Percentiles rank a stretch among this genome's conserved stretches.
Conservation (phyloP, 2,113 vertebrate species). For the Myanophis thanlyinensis region DNA sequence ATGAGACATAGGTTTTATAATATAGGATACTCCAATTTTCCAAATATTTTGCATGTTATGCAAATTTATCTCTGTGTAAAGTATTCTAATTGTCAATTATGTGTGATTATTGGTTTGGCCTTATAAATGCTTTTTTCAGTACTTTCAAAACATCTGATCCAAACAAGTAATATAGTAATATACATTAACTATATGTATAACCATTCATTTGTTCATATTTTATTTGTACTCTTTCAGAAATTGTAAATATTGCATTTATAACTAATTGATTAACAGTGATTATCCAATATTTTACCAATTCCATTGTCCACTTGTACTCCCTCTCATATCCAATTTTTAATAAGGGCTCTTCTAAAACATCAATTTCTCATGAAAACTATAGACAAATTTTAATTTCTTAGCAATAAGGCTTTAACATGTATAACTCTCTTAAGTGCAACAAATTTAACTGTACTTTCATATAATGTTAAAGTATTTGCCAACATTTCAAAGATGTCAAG, state of each 20-base stretch:
- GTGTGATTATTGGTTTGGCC: neutral
- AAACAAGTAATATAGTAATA: neutral
- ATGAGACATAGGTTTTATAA: neutral
- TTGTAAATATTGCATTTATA: neutral
- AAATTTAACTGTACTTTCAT: neutral
- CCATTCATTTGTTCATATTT: neutral
- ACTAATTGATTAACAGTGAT: neutral
- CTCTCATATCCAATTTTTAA: neutral
- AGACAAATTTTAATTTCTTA: neutral
- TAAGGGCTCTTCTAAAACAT: neutral
- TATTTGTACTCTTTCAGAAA: neutral
- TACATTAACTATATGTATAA: neutral
- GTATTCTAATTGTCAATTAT: neutral
- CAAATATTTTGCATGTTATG: neutral
- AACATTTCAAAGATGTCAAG: neutral
- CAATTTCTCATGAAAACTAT: neutral
- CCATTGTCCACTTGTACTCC: accelerated
- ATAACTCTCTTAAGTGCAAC: neutral
- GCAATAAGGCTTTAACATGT: neutral
- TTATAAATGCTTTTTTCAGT: neutral
- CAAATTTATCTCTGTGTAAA: neutral
- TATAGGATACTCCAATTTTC: neutral
- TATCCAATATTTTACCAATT: neutral
- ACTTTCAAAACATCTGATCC: neutral
- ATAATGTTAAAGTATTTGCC: neutral